A percentile compares a stretch with the other conserved stretches of the same genome.
Conservation (phyloP, 2,113 vertebrate species). For the Geococcyx californianus region DNA sequence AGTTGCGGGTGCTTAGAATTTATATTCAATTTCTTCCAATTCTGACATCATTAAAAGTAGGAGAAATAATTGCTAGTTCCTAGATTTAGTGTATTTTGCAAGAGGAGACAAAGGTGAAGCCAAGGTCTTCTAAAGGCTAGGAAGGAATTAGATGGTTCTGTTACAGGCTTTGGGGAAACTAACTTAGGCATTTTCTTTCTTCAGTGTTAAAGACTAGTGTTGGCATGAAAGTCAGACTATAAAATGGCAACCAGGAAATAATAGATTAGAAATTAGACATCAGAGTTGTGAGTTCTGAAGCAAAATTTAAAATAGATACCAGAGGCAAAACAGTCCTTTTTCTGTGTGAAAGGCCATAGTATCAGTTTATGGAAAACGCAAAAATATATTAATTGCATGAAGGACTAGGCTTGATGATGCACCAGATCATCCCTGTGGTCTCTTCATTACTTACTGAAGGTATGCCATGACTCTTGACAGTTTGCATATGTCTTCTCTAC, state of each 20-base stretch:
- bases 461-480: neutral
- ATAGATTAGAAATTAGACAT: neutral
- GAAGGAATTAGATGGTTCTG: neutral
- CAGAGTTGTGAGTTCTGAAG: neutral
- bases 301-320: neutral
- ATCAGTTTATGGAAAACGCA: neutral
- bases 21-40: neutral
- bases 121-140: neutral
- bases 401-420: neutral
- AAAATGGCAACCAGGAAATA: neutral
- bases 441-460: neutral
- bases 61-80: neutral
- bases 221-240: neutral
- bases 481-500: neutral
- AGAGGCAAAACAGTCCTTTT: neutral
- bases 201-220: neutral
- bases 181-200: neutral
- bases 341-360: neutral
- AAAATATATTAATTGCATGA: neutral
- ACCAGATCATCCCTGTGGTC: neutral
- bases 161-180: neutral
- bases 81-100: neutral
- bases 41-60: neutral
- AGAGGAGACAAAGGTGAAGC: neutral
- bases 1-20: neutral